Percentiles rank a stretch among this genome's conserved stretches.
Conservation (phyloP, 37 sponge, comb jelly and placozoan species). For the Cladorhizidae sp. region DNA sequence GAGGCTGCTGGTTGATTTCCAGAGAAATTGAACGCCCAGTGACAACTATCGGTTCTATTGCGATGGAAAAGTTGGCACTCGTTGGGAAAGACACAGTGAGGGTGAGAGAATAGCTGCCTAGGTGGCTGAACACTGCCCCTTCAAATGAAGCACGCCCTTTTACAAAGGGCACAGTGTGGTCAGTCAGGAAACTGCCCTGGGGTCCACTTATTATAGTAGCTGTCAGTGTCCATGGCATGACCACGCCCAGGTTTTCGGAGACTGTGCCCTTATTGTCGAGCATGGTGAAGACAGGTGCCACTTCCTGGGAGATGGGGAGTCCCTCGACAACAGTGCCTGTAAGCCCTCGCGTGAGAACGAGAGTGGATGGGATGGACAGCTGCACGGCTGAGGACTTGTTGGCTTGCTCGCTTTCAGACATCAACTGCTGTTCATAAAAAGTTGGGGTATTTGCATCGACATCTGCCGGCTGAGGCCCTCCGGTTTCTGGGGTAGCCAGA, state of each 20-base stretch:
- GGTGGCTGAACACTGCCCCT: conserved; percentile 56
- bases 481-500: conserved; percentile 57
- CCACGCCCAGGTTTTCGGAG: conserved; percentile 51
- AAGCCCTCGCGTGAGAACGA: not conserved
- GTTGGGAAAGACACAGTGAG: conserved; percentile 63
- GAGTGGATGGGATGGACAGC: conserved; percentile 32
- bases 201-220: conserved; percentile 35
- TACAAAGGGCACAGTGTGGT: conserved; percentile 28
- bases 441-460: conserved; percentile 38
- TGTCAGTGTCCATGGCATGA: conserved; percentile 48
- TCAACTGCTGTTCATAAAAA: conserved; percentile 44
- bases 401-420: conserved; percentile 6
- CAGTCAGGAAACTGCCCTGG: not conserved
- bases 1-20: conserved; percentile 29
- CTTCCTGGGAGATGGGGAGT: not conserved
- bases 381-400: conserved; percentile 7
- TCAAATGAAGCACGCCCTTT: conserved; percentile 69
- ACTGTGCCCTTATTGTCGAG: conserved; percentile 46
- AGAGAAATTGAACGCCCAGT: conserved; percentile 19
- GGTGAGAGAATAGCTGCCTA: conserved; percentile 51
- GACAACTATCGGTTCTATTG: conserved; percentile 4
- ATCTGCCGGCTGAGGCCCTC: conserved; percentile 70
- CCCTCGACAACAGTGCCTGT: conserved; percentile 7
- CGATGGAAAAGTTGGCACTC: conserved; percentile 36
- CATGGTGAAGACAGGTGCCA: conserved; percentile 22